Percentiles rank a stretch among this genome's conserved stretches.
These are phyloP conservation scores for Bubalus kerabau DNA, from an alignment of 2,113 vertebrate species.

Conservation along the genomic window DNA sequence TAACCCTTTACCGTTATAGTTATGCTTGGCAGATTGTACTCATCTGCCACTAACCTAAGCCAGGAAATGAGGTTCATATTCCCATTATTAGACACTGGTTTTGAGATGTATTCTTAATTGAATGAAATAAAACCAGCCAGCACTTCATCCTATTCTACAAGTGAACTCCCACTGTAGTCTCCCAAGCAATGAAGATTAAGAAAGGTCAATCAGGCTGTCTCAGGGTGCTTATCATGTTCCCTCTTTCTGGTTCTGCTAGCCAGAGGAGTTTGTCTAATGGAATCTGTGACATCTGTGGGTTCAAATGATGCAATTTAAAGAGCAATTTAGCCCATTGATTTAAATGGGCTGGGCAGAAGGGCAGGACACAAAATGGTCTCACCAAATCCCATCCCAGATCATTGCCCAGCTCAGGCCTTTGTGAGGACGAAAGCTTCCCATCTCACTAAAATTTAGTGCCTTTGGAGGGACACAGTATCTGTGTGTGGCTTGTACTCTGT, in stretches of 20 bases:
- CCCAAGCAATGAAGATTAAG: slow-evolving; percentile 21
- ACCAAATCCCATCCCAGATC: slow-evolving; percentile 30
- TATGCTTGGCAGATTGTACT: slow-evolving; percentile 3
- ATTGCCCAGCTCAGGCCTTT: background rate
- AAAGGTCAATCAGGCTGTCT: slow-evolving; percentile 23
- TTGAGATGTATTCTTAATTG: background rate
- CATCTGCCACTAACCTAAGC: background rate
- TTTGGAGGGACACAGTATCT: background rate
- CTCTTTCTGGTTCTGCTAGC: slow-evolving; percentile 36
- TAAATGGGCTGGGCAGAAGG: background rate
- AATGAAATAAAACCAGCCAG: slow-evolving; percentile 1
- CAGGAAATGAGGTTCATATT: background rate
- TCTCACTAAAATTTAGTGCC: background rate
- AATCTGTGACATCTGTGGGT: slow-evolving; percentile 42
- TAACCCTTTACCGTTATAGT: slow-evolving; percentile 10
- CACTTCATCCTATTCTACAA: background rate
- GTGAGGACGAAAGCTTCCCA: background rate
- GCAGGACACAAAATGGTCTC: slow-evolving; percentile 26
- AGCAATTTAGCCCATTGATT: background rate
- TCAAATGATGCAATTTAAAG: slow-evolving; percentile 55
- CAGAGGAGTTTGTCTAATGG: slow-evolving; percentile 53
- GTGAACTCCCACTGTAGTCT: background rate
- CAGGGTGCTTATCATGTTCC: slow-evolving; percentile 24
- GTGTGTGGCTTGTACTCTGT: background rate
- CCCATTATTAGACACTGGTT: background rate